A percentile compares a stretch with the other conserved stretches of the same genome.
phyloP scores from a whole-genome alignment of 2,888 invertebrate genomes.

The Cistogaster globosa region DNA sequence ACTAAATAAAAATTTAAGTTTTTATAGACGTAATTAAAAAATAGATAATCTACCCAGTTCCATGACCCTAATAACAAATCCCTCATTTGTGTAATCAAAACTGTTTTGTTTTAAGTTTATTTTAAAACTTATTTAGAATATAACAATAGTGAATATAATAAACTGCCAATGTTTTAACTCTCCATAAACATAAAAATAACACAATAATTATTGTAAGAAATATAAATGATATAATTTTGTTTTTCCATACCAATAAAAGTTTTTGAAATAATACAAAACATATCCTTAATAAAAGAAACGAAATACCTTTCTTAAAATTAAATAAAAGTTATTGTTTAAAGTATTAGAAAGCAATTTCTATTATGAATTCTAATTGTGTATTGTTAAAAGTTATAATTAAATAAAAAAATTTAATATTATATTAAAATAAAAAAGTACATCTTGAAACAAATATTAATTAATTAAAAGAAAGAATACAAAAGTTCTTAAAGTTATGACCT shows the following conservation, averaged over 20 bases:
- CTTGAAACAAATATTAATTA: no score
- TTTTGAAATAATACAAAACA: slow-evolving; percentile 26
- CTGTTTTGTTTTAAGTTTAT: not conserved
- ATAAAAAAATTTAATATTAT: not conserved
- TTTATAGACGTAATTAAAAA: slow-evolving; percentile 46
- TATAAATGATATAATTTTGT: not conserved
- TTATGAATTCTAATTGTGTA: slow-evolving; percentile 14
- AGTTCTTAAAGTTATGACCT: no score
- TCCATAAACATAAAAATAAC: not conserved
- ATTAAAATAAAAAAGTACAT: no score
- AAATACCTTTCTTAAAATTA: slow-evolving; percentile 41
- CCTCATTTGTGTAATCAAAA: not conserved
- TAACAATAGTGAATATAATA: slow-evolving; percentile 18
- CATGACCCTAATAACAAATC: slow-evolving; percentile 17
- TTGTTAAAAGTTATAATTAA: slow-evolving; percentile 20
- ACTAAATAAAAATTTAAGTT: slow-evolving; percentile 49
- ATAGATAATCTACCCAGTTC: slow-evolving; percentile 2
- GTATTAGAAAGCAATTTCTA: slow-evolving; percentile 21
- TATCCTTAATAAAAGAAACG: slow-evolving; percentile 49
- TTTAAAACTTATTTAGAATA: not conserved
- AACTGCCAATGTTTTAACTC: slow-evolving; percentile 45
- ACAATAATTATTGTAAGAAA: not conserved
- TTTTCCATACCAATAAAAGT: not conserved
- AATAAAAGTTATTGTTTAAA: slow-evolving; percentile 20
- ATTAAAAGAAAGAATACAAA: no score